A percentile compares a stretch with the other conserved stretches of the same genome.
Conservation (phyloP, 1,140 invertebrate species). For the Camponotus floridanus region DNA sequence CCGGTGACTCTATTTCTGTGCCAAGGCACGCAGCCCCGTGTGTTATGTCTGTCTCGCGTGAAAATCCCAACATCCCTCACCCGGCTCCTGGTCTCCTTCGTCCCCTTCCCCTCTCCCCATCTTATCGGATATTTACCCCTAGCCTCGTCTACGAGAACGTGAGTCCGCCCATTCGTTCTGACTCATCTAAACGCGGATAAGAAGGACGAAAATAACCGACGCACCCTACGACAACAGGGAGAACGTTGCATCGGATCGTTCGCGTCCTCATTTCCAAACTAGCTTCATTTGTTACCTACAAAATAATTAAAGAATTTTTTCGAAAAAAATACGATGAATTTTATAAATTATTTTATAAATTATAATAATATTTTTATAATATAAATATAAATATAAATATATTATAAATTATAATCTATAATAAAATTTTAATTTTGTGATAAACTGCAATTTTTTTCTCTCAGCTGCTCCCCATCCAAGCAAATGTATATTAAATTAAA, state of each 20-base stretch:
- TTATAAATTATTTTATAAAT: too few species aligned
- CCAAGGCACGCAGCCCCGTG: constrained; percentile 26
- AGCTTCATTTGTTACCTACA: neutral
- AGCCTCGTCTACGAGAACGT: constrained; percentile 20
- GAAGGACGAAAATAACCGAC: constrained; percentile 64
- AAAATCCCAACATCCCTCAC: constrained; percentile 71
- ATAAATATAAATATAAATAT: too few species aligned
- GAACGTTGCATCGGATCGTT: constrained; percentile 65
- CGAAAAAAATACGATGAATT: neutral
- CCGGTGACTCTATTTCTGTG: constrained; percentile 80
- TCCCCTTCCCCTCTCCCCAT: neutral
- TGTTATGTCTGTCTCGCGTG: constrained; percentile 40
- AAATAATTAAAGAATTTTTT: neutral
- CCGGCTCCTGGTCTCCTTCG: neutral
- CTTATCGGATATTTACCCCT: constrained; percentile 68
- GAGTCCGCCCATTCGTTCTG: constrained; percentile 67
- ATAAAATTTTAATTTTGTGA: too few species aligned
- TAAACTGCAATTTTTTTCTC: neutral
- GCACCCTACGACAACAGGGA: constrained; percentile 67
- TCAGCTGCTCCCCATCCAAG: neutral
- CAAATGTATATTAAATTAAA: neutral
- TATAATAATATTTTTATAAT: too few species aligned
- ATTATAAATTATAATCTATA: too few species aligned
- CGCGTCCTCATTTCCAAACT: constrained; percentile 24
- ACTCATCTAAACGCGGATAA: constrained; percentile 67